Evolutionary conservation across 2,797 vertebrate genomes (phyloP).

Genomic region (Muscicapa comitata): DNA sequence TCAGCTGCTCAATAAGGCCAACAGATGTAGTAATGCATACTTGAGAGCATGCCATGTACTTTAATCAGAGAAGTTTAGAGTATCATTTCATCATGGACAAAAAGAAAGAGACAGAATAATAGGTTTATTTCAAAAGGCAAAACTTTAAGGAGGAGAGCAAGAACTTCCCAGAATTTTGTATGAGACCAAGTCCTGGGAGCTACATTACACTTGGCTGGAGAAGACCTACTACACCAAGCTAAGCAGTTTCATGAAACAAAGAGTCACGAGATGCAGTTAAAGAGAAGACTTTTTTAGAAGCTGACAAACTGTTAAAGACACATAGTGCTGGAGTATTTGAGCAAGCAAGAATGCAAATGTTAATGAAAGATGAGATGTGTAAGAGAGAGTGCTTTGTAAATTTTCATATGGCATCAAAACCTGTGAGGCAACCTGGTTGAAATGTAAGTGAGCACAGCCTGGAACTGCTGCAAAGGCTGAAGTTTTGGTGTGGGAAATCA

Average conservation of each 20-base stretch:
- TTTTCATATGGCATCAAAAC: not conserved
- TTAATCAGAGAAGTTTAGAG: slow-evolving; percentile 1
- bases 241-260: not conserved
- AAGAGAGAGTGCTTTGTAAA: not conserved
- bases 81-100: not conserved
- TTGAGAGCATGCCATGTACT: not conserved
- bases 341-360: not conserved
- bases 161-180: not conserved
- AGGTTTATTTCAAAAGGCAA: not conserved
- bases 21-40: slow-evolving; percentile 57
- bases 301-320: not conserved
- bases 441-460: not conserved
- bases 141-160: not conserved
- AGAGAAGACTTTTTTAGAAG: not conserved
- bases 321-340: not conserved
- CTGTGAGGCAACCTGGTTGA: not conserved
- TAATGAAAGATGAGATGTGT: not conserved
- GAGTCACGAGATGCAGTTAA: rapidly evolving
- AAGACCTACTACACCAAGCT: not conserved
- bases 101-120: not conserved
- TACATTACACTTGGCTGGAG: not conserved
- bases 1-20: slow-evolving; percentile 60
- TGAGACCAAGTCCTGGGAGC: not conserved
- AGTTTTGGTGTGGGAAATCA: not conserved
- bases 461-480: not conserved